These are phyloP conservation scores for Rhinopithecus roxellana DNA, from an alignment of 2,113 vertebrate genomes.

Conservation along the genomic window DNA sequence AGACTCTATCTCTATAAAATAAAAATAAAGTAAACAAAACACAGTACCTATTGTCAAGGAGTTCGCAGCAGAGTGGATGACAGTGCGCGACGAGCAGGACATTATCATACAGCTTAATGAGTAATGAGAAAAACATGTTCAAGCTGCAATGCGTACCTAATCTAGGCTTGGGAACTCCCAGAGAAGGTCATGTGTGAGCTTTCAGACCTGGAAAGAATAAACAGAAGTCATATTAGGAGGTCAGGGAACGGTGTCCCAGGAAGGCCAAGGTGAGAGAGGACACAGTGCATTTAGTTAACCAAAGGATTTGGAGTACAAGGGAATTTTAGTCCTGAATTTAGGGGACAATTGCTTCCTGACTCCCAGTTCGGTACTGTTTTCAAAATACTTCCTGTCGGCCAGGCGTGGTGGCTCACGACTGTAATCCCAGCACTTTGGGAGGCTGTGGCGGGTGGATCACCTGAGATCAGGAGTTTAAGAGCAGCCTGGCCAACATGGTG, in stretches of 20 bases:
- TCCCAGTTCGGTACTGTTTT: not conserved
- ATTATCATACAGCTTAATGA: not conserved
- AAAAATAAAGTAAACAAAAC: not conserved
- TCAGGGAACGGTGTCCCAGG: not conserved
- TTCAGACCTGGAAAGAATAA: not conserved
- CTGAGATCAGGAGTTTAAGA: too few relatives aligned
- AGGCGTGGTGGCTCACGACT: too few relatives aligned
- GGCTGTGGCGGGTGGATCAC: too few relatives aligned
- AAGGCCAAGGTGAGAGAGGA: not conserved
- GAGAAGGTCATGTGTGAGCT: not conserved
- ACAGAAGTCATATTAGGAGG: not conserved
- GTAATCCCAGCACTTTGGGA: too few relatives aligned
- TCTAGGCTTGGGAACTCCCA: not conserved
- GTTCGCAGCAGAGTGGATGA: not conserved
- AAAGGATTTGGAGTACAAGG: not conserved
- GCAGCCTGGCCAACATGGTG: too few relatives aligned
- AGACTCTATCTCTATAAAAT: too few relatives aligned
- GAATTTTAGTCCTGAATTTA: not conserved
- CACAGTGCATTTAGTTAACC: not conserved
- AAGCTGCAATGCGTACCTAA: not conserved
- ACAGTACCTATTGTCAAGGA: too few relatives aligned
- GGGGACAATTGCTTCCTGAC: not conserved
- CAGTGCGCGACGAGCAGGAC: not conserved
- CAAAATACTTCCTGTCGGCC: not conserved
- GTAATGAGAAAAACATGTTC: not conserved